phyloP scores from a whole-genome alignment of 2,797 vertebrate species.

The Hoplostethus atlanticus region DNA sequence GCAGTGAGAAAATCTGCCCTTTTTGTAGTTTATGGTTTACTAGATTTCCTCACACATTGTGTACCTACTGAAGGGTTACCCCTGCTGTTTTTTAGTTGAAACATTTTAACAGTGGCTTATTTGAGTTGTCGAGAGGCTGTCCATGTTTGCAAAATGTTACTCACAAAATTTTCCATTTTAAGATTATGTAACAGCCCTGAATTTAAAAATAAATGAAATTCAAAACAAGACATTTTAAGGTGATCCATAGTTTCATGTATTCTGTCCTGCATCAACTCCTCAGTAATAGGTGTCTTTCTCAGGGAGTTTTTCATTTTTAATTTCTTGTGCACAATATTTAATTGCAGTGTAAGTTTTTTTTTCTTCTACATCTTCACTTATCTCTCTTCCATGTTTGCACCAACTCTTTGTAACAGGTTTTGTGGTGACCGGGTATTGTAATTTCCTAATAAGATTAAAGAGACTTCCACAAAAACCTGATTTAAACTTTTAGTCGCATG shows the following conservation, averaged over 20 bases:
- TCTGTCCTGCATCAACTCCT: background rate
- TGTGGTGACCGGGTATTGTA: background rate
- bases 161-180: too few relatives aligned
- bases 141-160: too few relatives aligned
- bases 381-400: background rate
- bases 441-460: background rate
- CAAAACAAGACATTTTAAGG: background rate
- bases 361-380: background rate
- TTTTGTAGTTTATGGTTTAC: background rate
- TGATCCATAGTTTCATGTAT: background rate
- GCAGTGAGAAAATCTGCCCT: slow-evolving; percentile 6
- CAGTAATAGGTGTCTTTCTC: background rate
- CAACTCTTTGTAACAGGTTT: background rate
- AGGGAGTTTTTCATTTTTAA: too few relatives aligned
- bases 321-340: too few relatives aligned
- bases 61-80: background rate
- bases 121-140: background rate
- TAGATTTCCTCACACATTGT: slow-evolving; percentile 11
- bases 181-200: background rate
- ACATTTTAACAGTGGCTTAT: background rate
- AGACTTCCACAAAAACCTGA: too few relatives aligned
- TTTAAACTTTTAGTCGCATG: too few relatives aligned
- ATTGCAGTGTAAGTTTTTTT: background rate
- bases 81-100: background rate
- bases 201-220: background rate